Evolutionary conservation across 2,113 vertebrate genomes (phyloP).

Genomic region (Psammodynastes pulverulentus): DNA sequence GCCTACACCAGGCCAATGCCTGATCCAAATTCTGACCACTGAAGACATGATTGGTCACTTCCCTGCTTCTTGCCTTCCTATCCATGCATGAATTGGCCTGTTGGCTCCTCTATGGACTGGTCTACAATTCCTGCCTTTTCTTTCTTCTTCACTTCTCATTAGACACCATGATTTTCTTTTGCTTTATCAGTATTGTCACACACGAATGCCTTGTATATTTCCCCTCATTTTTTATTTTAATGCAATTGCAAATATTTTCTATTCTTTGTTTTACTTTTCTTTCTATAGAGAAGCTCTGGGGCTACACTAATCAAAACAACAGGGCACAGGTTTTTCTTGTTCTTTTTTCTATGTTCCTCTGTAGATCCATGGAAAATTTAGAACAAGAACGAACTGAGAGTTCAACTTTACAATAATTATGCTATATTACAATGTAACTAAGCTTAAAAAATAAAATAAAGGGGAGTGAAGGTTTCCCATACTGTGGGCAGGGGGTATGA

Average conservation of each 20-base stretch:
- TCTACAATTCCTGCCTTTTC: too few relatives aligned
- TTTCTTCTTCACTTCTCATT: background rate
- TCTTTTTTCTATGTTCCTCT: background rate
- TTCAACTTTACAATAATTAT: background rate
- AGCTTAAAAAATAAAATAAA: background rate
- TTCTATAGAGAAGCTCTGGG: background rate
- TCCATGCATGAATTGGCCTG: background rate
- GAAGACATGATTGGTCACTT: background rate
- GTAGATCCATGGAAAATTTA: background rate
- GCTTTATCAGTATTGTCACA: background rate
- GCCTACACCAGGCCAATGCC: too few relatives aligned
- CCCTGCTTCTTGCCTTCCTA: background rate
- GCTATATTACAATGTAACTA: background rate
- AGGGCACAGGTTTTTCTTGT: background rate
- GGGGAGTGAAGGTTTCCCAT: background rate
- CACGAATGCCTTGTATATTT: background rate
- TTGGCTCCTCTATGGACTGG: too few relatives aligned
- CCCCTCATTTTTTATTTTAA: background rate
- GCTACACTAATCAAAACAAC: background rate
- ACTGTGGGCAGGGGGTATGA: background rate
- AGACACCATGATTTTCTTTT: background rate
- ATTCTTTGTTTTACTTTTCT: background rate
- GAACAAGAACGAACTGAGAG: background rate
- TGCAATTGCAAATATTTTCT: background rate
- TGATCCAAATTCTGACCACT: too few relatives aligned